phyloP scores from a whole-genome alignment of 2,797 vertebrate genomes.

The Sphenodon punctatus region DNA sequence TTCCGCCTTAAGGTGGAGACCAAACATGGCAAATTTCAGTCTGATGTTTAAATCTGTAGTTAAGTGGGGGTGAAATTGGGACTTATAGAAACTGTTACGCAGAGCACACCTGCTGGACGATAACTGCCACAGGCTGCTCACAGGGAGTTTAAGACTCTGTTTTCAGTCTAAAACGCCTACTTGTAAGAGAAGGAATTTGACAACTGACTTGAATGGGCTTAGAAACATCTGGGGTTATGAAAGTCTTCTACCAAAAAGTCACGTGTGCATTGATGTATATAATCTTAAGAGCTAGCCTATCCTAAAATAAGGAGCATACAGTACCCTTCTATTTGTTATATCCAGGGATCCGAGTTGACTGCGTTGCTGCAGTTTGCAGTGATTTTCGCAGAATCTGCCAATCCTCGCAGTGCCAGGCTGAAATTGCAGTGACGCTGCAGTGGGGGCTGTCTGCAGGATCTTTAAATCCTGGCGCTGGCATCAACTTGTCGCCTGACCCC shows the following conservation, averaged over 20 bases:
- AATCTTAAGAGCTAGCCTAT: not conserved
- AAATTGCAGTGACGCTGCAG: too few relatives aligned
- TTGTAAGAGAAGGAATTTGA: not conserved
- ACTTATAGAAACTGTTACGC: not conserved
- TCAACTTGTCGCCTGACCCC: too few relatives aligned
- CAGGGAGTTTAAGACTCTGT: not conserved
- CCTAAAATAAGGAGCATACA: not conserved
- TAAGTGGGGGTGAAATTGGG: not conserved
- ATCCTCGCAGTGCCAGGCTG: too few relatives aligned
- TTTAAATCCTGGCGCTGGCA: too few relatives aligned
- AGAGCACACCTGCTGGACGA: not conserved
- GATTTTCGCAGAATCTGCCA: too few relatives aligned
- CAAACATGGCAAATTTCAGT: not conserved
- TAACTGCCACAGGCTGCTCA: not conserved
- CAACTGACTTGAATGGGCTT: not conserved
- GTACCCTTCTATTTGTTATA: not conserved
- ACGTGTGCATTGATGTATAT: not conserved
- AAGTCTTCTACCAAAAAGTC: not conserved
- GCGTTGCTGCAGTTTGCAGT: too few relatives aligned
- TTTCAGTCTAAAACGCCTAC: not conserved
- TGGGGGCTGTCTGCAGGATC: too few relatives aligned
- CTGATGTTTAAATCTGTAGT: not conserved
- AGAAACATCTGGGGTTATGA: not conserved
- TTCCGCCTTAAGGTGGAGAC: not conserved
- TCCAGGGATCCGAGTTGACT: too few relatives aligned